phyloP scores from a whole-genome alignment of 37 sponge, comb jelly and placozoan species.

The Aphrocallistes beatrix region DNA sequence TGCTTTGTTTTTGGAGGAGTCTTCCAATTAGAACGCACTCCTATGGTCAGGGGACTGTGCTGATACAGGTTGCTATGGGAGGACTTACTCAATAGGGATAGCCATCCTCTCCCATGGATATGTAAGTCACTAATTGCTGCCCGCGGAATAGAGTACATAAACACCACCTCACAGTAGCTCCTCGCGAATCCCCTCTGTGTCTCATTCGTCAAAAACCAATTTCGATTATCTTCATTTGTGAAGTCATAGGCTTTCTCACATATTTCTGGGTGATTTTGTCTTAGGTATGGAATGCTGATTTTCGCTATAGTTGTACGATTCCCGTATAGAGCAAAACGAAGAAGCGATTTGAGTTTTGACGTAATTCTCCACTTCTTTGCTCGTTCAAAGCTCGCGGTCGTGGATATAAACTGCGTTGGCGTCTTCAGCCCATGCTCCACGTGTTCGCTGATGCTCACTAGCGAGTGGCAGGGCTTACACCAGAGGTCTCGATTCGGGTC shows the following conservation, averaged over 20 bases:
- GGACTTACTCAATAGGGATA: too few species aligned
- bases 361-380: not conserved
- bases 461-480: not conserved
- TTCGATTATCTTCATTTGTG: not conserved
- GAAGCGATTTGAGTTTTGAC: not conserved
- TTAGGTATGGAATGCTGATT: not conserved
- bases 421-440: slow-evolving; percentile 1
- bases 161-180: not conserved
- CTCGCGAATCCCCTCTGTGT: not conserved
- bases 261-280: not conserved
- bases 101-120: not conserved
- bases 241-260: not conserved
- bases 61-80: too few species aligned
- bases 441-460: not conserved
- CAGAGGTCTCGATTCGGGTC: not conserved
- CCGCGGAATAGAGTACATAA: not conserved
- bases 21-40: too few species aligned
- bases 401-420: not conserved
- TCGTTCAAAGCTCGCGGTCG: not conserved
- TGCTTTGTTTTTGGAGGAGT: too few species aligned
- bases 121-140: not conserved
- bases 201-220: not conserved
- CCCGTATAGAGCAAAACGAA: not conserved
- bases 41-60: too few species aligned
- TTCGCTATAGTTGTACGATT: not conserved